Evolutionary conservation across 35 echinoderm and acorn worm genomes (phyloP).

Genomic region (Diadema setosum): DNA sequence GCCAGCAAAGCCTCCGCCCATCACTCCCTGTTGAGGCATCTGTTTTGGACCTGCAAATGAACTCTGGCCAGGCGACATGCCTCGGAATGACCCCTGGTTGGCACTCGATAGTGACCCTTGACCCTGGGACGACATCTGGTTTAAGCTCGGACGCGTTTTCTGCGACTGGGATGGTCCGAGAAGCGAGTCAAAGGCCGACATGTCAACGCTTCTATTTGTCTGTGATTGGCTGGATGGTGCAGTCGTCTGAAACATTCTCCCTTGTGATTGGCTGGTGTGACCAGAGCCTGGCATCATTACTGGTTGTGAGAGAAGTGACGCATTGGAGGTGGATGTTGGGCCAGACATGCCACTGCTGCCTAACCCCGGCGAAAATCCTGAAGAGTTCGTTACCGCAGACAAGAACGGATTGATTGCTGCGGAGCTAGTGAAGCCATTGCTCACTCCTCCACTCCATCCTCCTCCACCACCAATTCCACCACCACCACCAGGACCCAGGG

Average conservation of each 20-base stretch:
- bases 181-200: conserved; percentile 83
- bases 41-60: neutral
- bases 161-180: conserved; percentile 49
- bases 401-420: neutral
- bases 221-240: neutral
- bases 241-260: too few relatives aligned
- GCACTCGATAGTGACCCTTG: too few relatives aligned
- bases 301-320: neutral
- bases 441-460: neutral
- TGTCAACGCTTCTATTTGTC: conserved; percentile 59
- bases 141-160: conserved; percentile 56
- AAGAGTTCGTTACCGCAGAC: neutral
- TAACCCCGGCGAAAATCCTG: neutral
- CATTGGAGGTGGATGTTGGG: too few relatives aligned
- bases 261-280: too few relatives aligned
- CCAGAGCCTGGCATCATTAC: neutral
- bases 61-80: neutral
- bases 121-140: conserved; percentile 71
- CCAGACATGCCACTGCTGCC: neutral
- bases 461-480: neutral
- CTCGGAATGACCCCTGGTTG: neutral
- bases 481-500: neutral
- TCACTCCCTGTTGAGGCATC: neutral
- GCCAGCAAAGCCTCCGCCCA: neutral
- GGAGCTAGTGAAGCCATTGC: neutral